Evolutionary conservation across 2,797 vertebrate species (phyloP).

Genomic region (Apogon hyalosoma): DNA sequence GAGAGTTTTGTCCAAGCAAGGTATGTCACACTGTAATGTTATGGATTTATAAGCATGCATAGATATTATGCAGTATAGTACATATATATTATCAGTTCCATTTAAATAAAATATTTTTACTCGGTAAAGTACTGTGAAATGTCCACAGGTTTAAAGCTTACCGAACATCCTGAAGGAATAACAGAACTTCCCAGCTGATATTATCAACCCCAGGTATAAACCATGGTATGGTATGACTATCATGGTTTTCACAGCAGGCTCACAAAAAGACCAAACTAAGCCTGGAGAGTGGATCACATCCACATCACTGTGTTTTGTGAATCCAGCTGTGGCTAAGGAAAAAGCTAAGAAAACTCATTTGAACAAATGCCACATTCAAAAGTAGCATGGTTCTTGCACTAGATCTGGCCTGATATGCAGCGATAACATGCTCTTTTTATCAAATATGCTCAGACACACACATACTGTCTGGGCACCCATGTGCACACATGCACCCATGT

Average conservation of each 20-base stretch:
- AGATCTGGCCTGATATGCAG: constrained; percentile 58
- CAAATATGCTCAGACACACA: constrained; percentile 37
- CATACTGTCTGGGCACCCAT: constrained; percentile 28
- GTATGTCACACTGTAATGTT: constrained; percentile 3
- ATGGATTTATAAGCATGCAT: not conserved
- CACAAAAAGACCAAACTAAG: constrained; percentile 38
- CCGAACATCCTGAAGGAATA: constrained; percentile 29
- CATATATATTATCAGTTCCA: constrained; percentile 1
- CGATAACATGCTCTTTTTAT: constrained; percentile 51
- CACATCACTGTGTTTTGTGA: constrained; percentile 57
- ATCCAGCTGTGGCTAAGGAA: constrained; percentile 65
- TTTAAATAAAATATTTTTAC: constrained; percentile 17
- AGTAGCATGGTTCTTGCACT: constrained; percentile 50
- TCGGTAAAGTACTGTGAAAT: constrained; percentile 13
- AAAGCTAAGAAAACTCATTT: constrained; percentile 42
- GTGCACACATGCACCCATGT: constrained; percentile 22
- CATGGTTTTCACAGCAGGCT: constrained; percentile 59
- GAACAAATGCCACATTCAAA: constrained; percentile 60
- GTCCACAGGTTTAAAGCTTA: constrained; percentile 30
- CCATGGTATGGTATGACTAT: constrained; percentile 35
- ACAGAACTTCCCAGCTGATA: constrained; percentile 34
- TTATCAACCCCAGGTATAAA: constrained; percentile 56
- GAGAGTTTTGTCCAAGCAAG: not conserved
- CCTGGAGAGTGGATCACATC: constrained; percentile 44
- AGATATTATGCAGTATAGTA: too few relatives aligned